Conservation (phyloP, 2,888 invertebrate genomes). For the Rotaria sp. region DNA sequence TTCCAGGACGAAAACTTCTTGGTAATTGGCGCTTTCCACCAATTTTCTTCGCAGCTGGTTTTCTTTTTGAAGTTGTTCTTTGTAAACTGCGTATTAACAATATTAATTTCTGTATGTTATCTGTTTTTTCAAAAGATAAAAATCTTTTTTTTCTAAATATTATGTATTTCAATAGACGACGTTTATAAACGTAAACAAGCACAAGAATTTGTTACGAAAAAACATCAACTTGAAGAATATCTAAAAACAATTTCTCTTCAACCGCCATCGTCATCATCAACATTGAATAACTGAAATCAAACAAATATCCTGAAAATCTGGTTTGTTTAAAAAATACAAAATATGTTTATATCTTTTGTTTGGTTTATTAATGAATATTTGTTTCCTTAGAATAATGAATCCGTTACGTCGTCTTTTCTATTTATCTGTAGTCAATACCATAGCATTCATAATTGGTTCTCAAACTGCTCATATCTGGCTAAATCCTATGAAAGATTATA, state of each 20-base stretch:
- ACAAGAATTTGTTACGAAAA: not conserved
- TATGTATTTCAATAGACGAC: not conserved
- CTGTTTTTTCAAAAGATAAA: not conserved
- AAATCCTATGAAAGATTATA: slow-evolving; percentile 27
- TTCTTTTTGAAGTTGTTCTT: not conserved
- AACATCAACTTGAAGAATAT: slow-evolving; percentile 29
- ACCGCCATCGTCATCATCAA: not conserved
- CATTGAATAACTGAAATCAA: no score
- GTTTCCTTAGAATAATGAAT: not conserved
- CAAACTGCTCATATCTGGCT: not conserved
- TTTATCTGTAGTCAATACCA: not conserved
- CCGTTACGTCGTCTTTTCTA: not conserved
- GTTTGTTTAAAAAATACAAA: not conserved
- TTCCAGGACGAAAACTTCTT: not conserved
- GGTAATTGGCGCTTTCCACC: not conserved
- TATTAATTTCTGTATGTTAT: slow-evolving; percentile 7
- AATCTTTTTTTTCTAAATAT: no score
- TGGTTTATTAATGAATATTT: not conserved
- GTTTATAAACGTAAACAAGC: not conserved
- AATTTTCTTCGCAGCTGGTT: not conserved
- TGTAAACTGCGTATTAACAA: not conserved
- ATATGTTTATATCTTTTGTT: not conserved
- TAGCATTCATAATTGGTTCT: slow-evolving; percentile 16
- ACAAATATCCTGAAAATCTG: not conserved
- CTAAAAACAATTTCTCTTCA: not conserved